Conservation (phyloP, 2,113 vertebrate genomes). For the Mesitornis unicolor region DNA sequence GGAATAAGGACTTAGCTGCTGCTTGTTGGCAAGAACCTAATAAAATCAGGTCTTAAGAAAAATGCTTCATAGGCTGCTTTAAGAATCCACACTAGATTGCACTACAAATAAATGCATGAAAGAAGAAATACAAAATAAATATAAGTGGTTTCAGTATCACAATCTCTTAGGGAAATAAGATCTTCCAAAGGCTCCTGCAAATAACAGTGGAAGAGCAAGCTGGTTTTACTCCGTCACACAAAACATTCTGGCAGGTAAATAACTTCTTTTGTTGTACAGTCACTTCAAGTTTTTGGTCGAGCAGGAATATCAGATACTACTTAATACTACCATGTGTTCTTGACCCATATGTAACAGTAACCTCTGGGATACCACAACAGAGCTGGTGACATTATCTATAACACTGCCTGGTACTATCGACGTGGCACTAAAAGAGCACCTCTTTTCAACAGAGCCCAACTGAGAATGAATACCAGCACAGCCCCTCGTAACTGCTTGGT, state of each 20-base stretch:
- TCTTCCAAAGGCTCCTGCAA: neutral
- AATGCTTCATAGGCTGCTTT: neutral
- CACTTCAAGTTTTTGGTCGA: neutral
- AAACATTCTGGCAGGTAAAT: neutral
- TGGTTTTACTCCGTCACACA: neutral
- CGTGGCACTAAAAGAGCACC: neutral
- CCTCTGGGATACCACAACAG: neutral
- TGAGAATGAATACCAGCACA: neutral
- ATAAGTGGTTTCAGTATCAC: neutral
- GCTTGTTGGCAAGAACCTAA: neutral
- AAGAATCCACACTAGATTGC: neutral
- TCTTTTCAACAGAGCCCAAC: neutral
- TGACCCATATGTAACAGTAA: neutral
- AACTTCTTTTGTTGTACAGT: neutral
- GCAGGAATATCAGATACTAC: neutral
- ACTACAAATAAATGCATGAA: accelerated
- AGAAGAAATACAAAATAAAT: neutral
- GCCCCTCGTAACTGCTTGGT: neutral
- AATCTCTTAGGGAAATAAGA: neutral
- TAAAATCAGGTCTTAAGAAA: neutral
- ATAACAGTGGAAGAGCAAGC: neutral
- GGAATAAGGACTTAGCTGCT: neutral
- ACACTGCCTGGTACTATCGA: neutral
- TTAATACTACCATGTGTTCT: too few relatives aligned
- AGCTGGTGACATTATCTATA: accelerated